Evolutionary conservation across 64 coral and sea anemone genomes (phyloP), one percentile per base, ranked within the genome.

Genomic region (Cladopsammia gracilis): DNA sequence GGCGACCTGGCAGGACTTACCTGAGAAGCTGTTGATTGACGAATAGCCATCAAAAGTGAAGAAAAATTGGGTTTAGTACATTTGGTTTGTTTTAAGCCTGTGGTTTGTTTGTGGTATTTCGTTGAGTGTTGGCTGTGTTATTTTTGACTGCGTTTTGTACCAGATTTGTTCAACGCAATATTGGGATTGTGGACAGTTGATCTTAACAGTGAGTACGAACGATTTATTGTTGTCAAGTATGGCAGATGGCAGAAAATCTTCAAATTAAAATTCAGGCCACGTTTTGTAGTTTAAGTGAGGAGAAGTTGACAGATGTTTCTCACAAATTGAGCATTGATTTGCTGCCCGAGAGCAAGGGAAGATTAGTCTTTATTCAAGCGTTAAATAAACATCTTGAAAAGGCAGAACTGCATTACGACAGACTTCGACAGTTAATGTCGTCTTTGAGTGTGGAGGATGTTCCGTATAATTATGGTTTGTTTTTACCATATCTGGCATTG

Each of bases 241-340:
- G 34, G 34, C 19, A 14, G 45, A 76, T 76, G 20, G 20, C 14
- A 1, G 73, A 50, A 45, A 76, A 18, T 76, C 73, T 76, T 14
- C 73, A 48, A 45, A 76, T 76, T 18, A 45, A 76, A 76, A 76
- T 76, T 76, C 73, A 76, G 73, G 73, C 45, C 73, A 4, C 45
- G 73, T 76, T 51, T 3, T 76, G 73, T 49, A 50, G 13, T 45
- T 76, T 76, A 18, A 76, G 1, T 18, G 73, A 76, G 48, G 73
- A 76, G 49, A 76, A 9, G 73, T 45, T 75, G 48, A 75, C 48
- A 75, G 46, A 75, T 1, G 73, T 75, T 75, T 75, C 46, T 75
- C 16, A 19, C 0, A 20, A 19, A 19, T 20, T 64, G 62, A 19
- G n/a, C 13, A 64, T 64, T 64, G n/a, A 15, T 64, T 18, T 64